Base-by-base conservation (phyloP, 2,797 vertebrate species). In the Manis crassicaudata region DNA sequence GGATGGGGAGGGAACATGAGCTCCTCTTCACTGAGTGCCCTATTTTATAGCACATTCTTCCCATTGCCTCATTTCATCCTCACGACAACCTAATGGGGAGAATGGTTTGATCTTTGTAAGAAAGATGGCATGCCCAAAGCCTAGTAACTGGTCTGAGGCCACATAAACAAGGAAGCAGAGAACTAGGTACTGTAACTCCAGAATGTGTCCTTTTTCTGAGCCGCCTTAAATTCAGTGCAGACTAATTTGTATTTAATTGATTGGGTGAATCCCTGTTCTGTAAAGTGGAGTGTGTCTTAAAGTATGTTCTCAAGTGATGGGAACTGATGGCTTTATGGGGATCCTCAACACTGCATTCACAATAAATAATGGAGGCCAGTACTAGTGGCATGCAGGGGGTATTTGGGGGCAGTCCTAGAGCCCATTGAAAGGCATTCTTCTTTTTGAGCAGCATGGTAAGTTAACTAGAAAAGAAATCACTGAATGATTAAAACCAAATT, bases 401-500 rank as follows among this genome's bases (percentile, higher is more conserved):
- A 73, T 80, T 75, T 13, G 14, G 27, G 50, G 68, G 1, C 29
- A 37, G 79, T 82, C 84, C 50, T 90, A 21, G 10, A 13, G 84
- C 32, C 23, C 35, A 10, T 6, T 56, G 35, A 73, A 96, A 76
- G 72, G 23, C n/a, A 0, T 75, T 76, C 83, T 40, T 35, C 32
- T 46, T 84, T 83, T 63, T 83, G 67, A 86, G 46, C 60, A 82
- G 63, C 35, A 43, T 90, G 80, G 60, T 17, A 91, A 18, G 37
- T 83, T 67, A 92, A 67, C 21, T 85, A 60, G 80, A 68, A 95
- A 70, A 79, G 23, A 67, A 82, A 56, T 75, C 37, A 46, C 40
- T 79, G 32, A 80, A 63, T 40, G 79, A 23, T 92, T 87, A 81
- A 93, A 95, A 81, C 27, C 50, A 95, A 88, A 79, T 62, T 94